Conservation (phyloP, 2,888 invertebrate species). For the Pediacus dermestoides region DNA sequence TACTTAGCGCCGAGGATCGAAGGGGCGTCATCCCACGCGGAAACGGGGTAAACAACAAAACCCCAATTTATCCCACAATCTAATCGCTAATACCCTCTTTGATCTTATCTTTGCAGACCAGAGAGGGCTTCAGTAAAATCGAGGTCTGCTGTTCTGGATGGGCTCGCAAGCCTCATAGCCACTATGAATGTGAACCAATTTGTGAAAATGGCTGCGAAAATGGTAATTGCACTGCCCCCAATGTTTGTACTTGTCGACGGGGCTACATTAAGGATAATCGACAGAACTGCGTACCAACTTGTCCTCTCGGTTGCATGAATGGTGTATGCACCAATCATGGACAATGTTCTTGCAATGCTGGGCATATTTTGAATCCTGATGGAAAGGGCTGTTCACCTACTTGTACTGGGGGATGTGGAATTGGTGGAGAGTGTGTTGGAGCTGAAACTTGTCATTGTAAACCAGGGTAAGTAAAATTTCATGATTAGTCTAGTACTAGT, state of each 20-base stretch:
- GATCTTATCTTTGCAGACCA: conserved; percentile 52
- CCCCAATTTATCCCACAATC: not conserved
- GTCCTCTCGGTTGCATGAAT: conserved; percentile 66
- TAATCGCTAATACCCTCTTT: not conserved
- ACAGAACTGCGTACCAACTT: conserved; percentile 59
- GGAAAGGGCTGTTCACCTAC: conserved; percentile 60
- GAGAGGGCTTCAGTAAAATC: conserved; percentile 61
- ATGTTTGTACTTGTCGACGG: conserved; percentile 61
- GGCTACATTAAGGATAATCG: conserved; percentile 57
- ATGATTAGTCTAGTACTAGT: conserved; percentile 1
- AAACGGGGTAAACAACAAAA: conserved; percentile 58
- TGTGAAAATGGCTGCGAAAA: conserved; percentile 67
- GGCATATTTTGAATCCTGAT: conserved; percentile 56
- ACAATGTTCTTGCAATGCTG: conserved; percentile 61
- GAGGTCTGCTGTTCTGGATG: conserved; percentile 72
- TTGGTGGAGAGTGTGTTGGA: conserved; percentile 55
- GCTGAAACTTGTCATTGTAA: conserved; percentile 61
- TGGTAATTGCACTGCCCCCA: conserved; percentile 64
- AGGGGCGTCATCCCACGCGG: conserved; percentile 51
- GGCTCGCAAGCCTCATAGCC: conserved; percentile 57
- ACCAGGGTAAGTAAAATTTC: conserved; percentile 44
- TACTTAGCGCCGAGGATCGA: conserved; percentile 52
- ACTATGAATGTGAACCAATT: conserved; percentile 57
- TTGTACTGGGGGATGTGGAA: conserved; percentile 55
- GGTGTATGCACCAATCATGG: conserved; percentile 60